phyloP scores from a whole-genome alignment of 2,888 invertebrate genomes.

The Cantharis nigra region DNA sequence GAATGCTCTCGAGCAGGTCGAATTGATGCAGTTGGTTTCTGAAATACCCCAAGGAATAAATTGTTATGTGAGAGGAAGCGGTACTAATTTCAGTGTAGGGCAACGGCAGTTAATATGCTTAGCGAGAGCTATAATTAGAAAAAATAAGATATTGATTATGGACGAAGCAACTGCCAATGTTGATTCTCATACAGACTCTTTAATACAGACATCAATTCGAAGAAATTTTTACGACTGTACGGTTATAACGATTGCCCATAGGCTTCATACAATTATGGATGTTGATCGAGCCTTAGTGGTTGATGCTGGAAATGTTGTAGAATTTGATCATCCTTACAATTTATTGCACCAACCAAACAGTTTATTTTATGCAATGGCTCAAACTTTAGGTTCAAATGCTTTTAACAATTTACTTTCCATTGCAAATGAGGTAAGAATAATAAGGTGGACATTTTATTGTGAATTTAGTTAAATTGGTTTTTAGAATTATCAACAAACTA shows the following conservation, averaged over 20 bases:
- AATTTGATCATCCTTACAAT: background rate
- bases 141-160: constrained; percentile 46
- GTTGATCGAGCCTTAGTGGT: background rate
- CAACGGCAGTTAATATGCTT: constrained; percentile 72
- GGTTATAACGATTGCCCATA: constrained; percentile 79
- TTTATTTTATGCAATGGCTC: background rate
- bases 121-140: constrained; percentile 63
- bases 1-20: constrained; percentile 69
- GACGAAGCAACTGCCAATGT: constrained; percentile 82
- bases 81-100: constrained; percentile 44
- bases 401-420: background rate
- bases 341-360: background rate
- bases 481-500: background rate
- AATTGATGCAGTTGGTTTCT: constrained; percentile 54
- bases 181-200: constrained; percentile 72
- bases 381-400: background rate
- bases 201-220: constrained; percentile 75
- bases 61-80: constrained; percentile 72
- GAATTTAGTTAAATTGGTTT: background rate
- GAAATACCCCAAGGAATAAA: constrained; percentile 68
- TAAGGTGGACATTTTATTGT: background rate
- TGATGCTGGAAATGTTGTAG: background rate
- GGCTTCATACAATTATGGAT: constrained; percentile 81
- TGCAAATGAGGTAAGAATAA: background rate
- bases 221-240: constrained; percentile 73